Base-by-base conservation (phyloP, 2,797 vertebrate species). In the Phyllotis vaccarum region DNA sequence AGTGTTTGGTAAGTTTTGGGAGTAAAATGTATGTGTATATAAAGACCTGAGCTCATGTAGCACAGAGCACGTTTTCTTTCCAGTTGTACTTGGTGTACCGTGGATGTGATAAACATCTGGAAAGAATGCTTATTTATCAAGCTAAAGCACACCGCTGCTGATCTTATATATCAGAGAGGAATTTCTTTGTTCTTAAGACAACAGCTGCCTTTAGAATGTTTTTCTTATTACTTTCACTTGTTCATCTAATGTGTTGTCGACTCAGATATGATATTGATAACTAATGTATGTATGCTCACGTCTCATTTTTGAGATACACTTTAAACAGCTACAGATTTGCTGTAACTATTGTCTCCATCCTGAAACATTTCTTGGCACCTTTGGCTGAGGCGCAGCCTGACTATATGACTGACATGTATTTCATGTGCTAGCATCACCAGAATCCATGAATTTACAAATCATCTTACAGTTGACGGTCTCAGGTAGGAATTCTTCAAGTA, bases 1-100 rank as follows among this genome's bases (percentile, higher is more conserved):
- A 93, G 81, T 78, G 40, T 87, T 87, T 91, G 52, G 40, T 83
- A 83, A 95, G n/a, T 76, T 85, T 95, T 93, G 94, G 78, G 43
- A 93, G 95, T 81, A 81, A 95, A 79, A 92, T 60, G 16, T 83
- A 4, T 11, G 34, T 82, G 3, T 88, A 19, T 86, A 19, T 86
- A 24, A 94, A n/a, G 16, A 93, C 76, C n/a, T 76, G 13, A 64
- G 40, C 89, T 92, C 76, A 54, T 91, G 91, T 92, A 64, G 75
- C 74, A 64, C 37, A 86, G 40, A 54, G 60, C 94, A 70, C 6
- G 66, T 92, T 70, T 89, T 93, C 70, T 52, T 93, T 40, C 9
- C 11, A 88, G 27, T 92, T 90, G 49, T 81, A 91, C 75, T 29
- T 66, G 86, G 16, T 21, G 3, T 79, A 46, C 24, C 37, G 74